phyloP scores from a whole-genome alignment of 1,140 invertebrate genomes.

The Diuraphis noxia region DNA sequence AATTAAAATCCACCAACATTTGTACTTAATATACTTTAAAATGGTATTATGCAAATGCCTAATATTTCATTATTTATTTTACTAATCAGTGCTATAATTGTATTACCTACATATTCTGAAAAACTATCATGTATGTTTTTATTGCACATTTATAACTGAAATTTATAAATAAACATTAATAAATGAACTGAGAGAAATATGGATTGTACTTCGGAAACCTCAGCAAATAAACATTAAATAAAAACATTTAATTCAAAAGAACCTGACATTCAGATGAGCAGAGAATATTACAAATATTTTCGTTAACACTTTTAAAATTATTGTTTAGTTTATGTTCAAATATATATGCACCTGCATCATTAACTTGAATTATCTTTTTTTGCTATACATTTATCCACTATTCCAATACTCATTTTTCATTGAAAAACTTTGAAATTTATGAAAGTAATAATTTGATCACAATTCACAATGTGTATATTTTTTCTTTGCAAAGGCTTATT shows the following conservation, averaged over 20 bases:
- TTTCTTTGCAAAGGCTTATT: neutral
- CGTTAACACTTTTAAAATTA: neutral
- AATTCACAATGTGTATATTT: neutral
- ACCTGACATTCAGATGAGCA: neutral
- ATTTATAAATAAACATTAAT: neutral
- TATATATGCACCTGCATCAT: neutral
- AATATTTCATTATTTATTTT: neutral
- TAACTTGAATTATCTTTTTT: neutral
- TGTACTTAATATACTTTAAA: neutral
- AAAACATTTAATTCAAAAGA: neutral
- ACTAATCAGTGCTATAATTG: neutral
- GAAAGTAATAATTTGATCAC: neutral
- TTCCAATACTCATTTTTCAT: neutral
- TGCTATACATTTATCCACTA: too few species aligned
- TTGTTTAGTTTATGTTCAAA: neutral
- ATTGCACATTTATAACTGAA: neutral
- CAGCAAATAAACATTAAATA: neutral
- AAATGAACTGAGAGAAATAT: neutral
- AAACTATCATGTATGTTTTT: neutral
- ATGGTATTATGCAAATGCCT: neutral
- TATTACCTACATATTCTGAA: neutral
- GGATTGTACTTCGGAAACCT: neutral
- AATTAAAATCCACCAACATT: neutral
- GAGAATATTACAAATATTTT: neutral
- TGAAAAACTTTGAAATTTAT: neutral